Base-by-base conservation (phyloP, 92 coral and sea anemone genomes). In the Actinernus sp. region DNA sequence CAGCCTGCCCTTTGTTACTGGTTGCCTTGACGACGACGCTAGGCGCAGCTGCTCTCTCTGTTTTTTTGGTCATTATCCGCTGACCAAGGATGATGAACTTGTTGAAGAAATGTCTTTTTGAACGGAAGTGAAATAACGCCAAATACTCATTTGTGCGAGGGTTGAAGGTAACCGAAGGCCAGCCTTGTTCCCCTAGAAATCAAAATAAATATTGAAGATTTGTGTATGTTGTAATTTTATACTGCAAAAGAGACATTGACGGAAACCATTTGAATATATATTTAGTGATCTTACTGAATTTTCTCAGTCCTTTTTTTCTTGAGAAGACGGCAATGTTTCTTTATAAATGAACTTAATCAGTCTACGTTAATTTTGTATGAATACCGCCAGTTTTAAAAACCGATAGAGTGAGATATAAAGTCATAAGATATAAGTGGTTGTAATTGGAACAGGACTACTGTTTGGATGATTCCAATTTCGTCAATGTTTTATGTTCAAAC, bases 161-260 rank as follows among this genome's bases (percentile, higher is more conserved):
- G 50, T 95, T 95, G 65, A 86, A 95, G 25, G 92, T 77, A 7
- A 73, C 97, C 9, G 85, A 49, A 1, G 99, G 99, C 88, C 93
- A 86, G 19, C 99, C 99, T 81, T 95, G 95, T 10, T 95, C 89
- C 5, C 95, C 99, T 95, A 55, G 2, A n/a, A 47, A 27, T n/a
- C n/a, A n/a, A n/a, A n/a, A n/a, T n/a, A 49, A 22, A 4, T 22
- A 49, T 0, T 1, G 45, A 10, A 21, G 53, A 14, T 17, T 1
- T 1, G 45, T 51, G 26, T 19, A 14, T 51, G 14, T 51, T 8
- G 58, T 5, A 22, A 52, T 17, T 18, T 1, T 18, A 13, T n/a
- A 60, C 31, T 20, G 31, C 36, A 39, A 60, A 2, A 4, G 20
- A 48, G 36, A n/a, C n/a, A n/a, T n/a, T n/a, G n/a, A n/a, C n/a